phyloP scores from a whole-genome alignment of 2,888 invertebrate genomes.

The Pristionchus japonicus region DNA sequence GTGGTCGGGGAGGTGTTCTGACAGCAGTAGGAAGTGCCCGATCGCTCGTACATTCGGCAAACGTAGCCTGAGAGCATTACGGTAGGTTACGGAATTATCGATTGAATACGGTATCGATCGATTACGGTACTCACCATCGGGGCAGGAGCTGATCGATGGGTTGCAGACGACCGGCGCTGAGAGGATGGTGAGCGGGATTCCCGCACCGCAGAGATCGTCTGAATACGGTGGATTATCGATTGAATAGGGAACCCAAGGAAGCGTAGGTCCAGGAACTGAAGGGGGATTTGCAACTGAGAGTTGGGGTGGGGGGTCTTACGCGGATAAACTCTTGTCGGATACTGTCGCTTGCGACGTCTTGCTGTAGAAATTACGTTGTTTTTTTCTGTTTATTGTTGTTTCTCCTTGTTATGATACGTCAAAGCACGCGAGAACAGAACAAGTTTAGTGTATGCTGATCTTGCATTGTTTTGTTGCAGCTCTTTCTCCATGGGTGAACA shows the following conservation, averaged over 20 bases:
- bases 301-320: not conserved
- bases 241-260: not conserved
- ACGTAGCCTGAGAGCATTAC: constrained; percentile 64
- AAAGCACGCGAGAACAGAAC: not conserved
- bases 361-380: not conserved
- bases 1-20: constrained; percentile 58
- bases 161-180: constrained; percentile 74
- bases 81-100: not conserved
- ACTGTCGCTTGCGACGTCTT: not conserved
- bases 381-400: not conserved
- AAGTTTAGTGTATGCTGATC: not conserved
- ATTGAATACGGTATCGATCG: not conserved
- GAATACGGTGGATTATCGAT: constrained; percentile 7
- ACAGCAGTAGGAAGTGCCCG: constrained; percentile 74
- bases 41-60: constrained; percentile 72
- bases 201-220: constrained; percentile 73
- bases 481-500: not conserved
- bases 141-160: constrained; percentile 72
- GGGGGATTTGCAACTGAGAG: not conserved
- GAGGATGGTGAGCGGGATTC: constrained; percentile 71
- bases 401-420: not conserved
- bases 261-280: not conserved
- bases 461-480: not conserved
- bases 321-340: not conserved
- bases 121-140: constrained; percentile 63